phyloP scores from a whole-genome alignment of 2,113 vertebrate species.

The Mirza zaza region DNA sequence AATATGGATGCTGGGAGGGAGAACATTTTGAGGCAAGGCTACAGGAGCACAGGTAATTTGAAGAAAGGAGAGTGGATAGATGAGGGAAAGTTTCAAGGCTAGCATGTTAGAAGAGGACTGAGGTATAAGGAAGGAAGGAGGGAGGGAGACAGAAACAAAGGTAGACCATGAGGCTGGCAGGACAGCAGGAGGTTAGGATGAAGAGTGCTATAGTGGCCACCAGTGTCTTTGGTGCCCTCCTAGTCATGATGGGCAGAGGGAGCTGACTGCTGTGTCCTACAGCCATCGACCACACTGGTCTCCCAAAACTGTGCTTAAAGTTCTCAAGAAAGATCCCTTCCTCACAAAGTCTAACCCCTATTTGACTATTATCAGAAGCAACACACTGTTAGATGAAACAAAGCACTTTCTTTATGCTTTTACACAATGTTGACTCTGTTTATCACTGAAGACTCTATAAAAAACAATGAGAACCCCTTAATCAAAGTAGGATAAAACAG shows the following conservation, averaged over 20 bases:
- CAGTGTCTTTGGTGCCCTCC: not conserved
- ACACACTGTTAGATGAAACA: not conserved
- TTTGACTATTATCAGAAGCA: not conserved
- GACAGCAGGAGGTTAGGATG: not conserved
- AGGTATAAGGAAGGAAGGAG: not conserved
- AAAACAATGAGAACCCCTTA: not conserved
- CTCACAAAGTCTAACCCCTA: not conserved
- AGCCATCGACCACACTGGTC: not conserved
- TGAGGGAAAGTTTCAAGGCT: not conserved
- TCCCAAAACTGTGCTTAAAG: not conserved
- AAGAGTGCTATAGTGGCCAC: not conserved
- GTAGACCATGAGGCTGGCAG: rapidly evolving
- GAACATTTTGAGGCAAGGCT: not conserved
- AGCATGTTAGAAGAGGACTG: not conserved
- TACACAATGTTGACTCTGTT: not conserved
- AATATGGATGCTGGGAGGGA: not conserved
- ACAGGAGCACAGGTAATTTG: not conserved
- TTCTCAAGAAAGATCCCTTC: not conserved
- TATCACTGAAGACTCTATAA: not conserved
- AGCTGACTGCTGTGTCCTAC: not conserved
- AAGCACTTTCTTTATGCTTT: not conserved
- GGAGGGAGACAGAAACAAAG: not conserved
- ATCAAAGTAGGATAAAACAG: not conserved
- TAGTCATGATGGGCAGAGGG: not conserved
- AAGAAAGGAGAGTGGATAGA: not conserved